Evolutionary conservation across 2,797 vertebrate genomes (phyloP), one percentile per base, ranked within the genome.

Genomic region (Oreortyx pictus): DNA sequence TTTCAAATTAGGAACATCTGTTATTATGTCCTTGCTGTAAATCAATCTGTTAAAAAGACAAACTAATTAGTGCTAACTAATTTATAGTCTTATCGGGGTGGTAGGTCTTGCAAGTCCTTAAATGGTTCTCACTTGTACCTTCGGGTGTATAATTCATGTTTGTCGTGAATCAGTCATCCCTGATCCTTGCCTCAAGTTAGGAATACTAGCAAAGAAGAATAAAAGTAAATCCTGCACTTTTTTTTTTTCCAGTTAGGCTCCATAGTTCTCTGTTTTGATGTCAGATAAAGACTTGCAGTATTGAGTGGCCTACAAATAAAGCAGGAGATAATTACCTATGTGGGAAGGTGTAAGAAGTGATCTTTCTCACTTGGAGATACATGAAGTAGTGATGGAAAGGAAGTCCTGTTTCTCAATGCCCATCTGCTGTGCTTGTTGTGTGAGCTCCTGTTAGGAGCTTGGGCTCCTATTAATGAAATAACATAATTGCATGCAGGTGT

Each of bases 241-340:
- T 72, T 75, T 77, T 64, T 27, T 41, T 14, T 10, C 9, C 33
- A 71, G 24, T 33, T 35, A 60, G 27, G 25, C 49, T 49, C 2
- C 5, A 3, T 56, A 61, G 23, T 17, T 80, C 11, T 64, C 1
- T 67, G 14, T 75, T 33, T 54, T 78, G 54, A 68, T 50, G 15
- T 68, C 54, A 78, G 29, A 50, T 82, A 11, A 39, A 79, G 43
- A 33, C 15, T 68, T 86, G 17, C 59, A 70, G 10, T 86, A 39
- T 25, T 76, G 11, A 27, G 13, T 70, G 6, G 12, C 65, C 64
- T 84, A 0, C 4, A 20, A 67, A 64, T 80, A 64, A 60, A 64
- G 12, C 22, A 39, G 52, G 35, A 4, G 46, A 7, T 0, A 4
- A 60, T 27, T 90, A 14, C 13, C 3, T 46, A 1, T 19, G 37